phyloP scores from a whole-genome alignment of 2,888 invertebrate genomes.

The Aporophyla nigra region DNA sequence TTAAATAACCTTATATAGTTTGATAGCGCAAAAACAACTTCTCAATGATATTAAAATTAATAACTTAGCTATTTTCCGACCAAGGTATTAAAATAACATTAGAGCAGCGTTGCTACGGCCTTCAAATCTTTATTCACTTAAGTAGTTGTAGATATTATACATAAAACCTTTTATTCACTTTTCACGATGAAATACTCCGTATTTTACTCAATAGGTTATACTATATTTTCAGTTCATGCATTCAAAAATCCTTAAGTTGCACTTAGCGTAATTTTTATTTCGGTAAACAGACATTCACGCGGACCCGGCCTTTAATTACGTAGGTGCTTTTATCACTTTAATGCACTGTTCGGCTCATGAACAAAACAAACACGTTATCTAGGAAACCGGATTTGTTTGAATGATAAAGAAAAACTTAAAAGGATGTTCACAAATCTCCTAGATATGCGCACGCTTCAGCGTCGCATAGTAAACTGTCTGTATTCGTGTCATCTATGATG shows the following conservation, averaged over 20 bases:
- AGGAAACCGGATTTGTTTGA: constrained; percentile 43
- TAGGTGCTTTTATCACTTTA: constrained; percentile 41
- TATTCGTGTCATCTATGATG: constrained; percentile 51
- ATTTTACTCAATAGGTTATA: not conserved
- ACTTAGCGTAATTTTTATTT: not conserved
- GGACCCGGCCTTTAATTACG: not conserved
- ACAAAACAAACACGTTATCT: constrained; percentile 29
- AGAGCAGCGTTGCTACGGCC: constrained; percentile 6
- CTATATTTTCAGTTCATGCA: not conserved
- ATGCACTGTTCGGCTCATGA: constrained; percentile 33
- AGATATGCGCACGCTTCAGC: constrained; percentile 68
- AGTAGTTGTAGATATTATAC: not conserved
- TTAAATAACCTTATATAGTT: not conserved
- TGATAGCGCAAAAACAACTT: not conserved
- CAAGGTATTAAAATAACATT: constrained; percentile 10
- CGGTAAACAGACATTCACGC: not conserved
- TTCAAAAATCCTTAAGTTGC: not conserved
- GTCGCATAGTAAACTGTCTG: constrained; percentile 75
- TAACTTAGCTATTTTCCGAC: constrained; percentile 2
- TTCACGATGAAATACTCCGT: not conserved
- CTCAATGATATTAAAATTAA: not conserved
- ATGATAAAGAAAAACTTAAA: constrained; percentile 33
- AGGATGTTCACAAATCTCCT: constrained; percentile 57
- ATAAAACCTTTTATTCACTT: constrained; percentile 4
- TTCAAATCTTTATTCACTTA: not conserved